These are phyloP conservation scores for Tautogolabrus adspersus DNA, from an alignment of 2,113 vertebrate genomes.

Conservation along the genomic window DNA sequence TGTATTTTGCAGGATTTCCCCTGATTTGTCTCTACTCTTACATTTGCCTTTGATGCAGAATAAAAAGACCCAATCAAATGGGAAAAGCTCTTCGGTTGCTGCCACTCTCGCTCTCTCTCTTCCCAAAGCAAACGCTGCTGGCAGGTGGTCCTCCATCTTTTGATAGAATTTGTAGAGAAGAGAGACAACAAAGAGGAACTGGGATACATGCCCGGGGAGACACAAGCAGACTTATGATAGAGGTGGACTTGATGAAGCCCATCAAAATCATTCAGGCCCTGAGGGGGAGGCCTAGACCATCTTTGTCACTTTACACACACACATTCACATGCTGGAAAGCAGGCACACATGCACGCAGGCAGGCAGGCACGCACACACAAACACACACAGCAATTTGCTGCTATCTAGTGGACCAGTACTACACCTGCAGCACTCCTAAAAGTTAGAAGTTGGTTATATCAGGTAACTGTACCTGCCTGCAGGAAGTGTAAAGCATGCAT, in stretches of 20 bases:
- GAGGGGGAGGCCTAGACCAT: conserved; percentile 52
- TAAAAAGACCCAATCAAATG: conserved; percentile 65
- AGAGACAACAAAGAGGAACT: conserved; percentile 48
- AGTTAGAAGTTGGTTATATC: conserved; percentile 19
- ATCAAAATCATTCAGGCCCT: conserved; percentile 66
- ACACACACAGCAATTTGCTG: conserved; percentile 69
- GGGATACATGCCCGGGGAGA: conserved; percentile 51
- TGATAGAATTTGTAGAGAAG: conserved; percentile 62
- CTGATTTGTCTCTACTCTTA: conserved; percentile 39
- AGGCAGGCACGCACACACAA: conserved; percentile 46
- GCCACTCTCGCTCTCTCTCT: conserved; percentile 52
- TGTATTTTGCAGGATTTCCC: conserved; percentile 48
- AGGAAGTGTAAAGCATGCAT: conserved; percentile 8
- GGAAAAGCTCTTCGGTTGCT: conserved; percentile 61
- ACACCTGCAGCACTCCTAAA: conserved; percentile 60
- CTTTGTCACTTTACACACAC: conserved; percentile 39
- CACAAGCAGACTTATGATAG: conserved; percentile 48
- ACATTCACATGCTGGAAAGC: conserved; percentile 21
- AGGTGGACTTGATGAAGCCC: conserved; percentile 62
- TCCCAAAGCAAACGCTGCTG: conserved; percentile 62
- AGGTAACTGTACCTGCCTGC: conserved; percentile 43
- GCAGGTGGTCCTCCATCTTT: conserved; percentile 69
- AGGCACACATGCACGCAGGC: conserved; percentile 23
- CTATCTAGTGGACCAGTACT: conserved; percentile 71
- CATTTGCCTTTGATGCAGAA: conserved; percentile 50